Conservation (phyloP, 2,113 vertebrate species). For the Mustela nigripes region DNA sequence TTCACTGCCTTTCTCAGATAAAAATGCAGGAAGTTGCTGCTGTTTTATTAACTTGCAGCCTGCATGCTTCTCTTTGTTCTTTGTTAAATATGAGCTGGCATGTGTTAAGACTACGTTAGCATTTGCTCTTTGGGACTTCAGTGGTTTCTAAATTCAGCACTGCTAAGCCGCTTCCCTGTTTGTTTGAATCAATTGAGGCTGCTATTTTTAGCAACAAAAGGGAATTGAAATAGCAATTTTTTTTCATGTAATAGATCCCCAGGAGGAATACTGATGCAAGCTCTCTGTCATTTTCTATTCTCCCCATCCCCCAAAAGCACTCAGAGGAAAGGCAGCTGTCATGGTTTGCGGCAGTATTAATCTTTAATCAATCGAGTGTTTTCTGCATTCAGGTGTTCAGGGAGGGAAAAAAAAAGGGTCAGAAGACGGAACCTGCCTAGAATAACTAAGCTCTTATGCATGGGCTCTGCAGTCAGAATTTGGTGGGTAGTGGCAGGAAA, state of each 20-base stretch:
- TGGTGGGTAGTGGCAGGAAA: slow-evolving; percentile 85
- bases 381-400: slow-evolving; percentile 89
- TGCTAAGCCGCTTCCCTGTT: slow-evolving; percentile 88
- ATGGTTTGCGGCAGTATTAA: slow-evolving; percentile 92
- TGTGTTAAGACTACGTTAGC: slow-evolving; percentile 89
- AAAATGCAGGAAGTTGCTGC: slow-evolving; percentile 82
- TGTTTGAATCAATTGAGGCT: slow-evolving; percentile 90
- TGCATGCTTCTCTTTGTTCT: slow-evolving; percentile 88
- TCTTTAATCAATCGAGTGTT: slow-evolving; percentile 92
- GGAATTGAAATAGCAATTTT: slow-evolving; percentile 93
- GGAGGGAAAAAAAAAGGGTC: slow-evolving; percentile 65
- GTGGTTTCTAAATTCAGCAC: slow-evolving; percentile 91
- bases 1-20: slow-evolving; percentile 79
- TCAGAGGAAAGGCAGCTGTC: slow-evolving; percentile 89
- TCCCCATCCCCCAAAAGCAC: slow-evolving; percentile 84
- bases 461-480: slow-evolving; percentile 83
- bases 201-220: slow-evolving; percentile 97
- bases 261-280: slow-evolving; percentile 91
- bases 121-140: slow-evolving; percentile 88
- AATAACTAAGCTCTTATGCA: slow-evolving; percentile 86
- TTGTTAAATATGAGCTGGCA: slow-evolving; percentile 89
- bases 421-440: slow-evolving; percentile 83
- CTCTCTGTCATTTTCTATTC: slow-evolving; percentile 88
- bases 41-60: slow-evolving; percentile 87
- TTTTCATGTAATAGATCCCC: slow-evolving; percentile 90